These are phyloP conservation scores for Chironomus riparius DNA, from an alignment of 2,888 invertebrate species.

Conservation along the genomic window DNA sequence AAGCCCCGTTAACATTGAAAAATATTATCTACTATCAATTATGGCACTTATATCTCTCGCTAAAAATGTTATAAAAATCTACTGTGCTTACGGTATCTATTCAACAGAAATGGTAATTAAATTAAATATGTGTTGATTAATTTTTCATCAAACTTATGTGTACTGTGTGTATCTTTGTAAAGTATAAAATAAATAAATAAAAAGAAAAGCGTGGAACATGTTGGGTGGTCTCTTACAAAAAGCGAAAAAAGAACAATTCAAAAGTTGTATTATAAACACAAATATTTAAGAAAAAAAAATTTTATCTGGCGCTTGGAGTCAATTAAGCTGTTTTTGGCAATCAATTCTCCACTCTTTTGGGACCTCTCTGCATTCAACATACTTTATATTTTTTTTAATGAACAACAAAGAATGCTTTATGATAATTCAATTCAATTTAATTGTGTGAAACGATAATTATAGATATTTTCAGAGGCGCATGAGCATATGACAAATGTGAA, in stretches of 20 bases:
- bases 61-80: not conserved
- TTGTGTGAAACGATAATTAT: not conserved
- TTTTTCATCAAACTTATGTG: slow-evolving; percentile 24
- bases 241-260: slow-evolving; percentile 20
- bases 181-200: slow-evolving; percentile 23
- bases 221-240: slow-evolving; percentile 20
- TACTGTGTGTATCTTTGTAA: slow-evolving; percentile 13
- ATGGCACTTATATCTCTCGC: slow-evolving; percentile 5
- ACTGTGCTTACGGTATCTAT: not conserved
- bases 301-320: slow-evolving; percentile 24
- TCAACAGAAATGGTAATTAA: slow-evolving; percentile 15
- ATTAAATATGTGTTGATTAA: slow-evolving; percentile 26
- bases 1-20: not conserved
- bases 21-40: slow-evolving; percentile 13
- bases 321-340: slow-evolving; percentile 26
- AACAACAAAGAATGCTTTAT: not conserved
- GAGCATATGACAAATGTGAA: no score
- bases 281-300: slow-evolving; percentile 19
- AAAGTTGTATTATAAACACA: slow-evolving; percentile 23
- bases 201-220: slow-evolving; percentile 22
- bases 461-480: not conserved
- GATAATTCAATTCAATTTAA: slow-evolving; percentile 15
- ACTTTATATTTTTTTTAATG: not conserved
- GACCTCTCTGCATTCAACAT: not conserved
- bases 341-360: slow-evolving; percentile 10